A percentile compares a stretch with the other conserved stretches of the same genome.
Evolutionary conservation across 2,113 vertebrate species (phyloP).

Genomic region (Chlamydotis undulata): DNA sequence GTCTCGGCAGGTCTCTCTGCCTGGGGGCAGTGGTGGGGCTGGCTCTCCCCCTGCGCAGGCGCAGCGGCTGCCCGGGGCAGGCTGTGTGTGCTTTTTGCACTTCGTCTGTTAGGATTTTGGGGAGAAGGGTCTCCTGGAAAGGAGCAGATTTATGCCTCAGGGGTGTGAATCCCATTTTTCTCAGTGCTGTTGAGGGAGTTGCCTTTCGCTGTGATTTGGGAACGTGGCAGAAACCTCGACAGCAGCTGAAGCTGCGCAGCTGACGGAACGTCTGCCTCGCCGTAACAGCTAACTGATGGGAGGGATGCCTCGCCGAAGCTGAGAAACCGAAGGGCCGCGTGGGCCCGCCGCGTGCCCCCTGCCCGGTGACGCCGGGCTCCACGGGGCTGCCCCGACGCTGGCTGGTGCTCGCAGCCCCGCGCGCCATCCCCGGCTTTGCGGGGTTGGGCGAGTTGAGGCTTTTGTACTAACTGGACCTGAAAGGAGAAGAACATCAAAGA

Average conservation of each 20-base stretch:
- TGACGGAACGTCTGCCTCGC: not conserved
- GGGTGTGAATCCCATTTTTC: not conserved
- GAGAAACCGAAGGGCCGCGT: not conserved
- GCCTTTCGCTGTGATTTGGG: not conserved
- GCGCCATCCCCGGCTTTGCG: not conserved
- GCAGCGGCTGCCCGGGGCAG: not conserved
- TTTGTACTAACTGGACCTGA: not conserved
- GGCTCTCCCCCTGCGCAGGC: not conserved
- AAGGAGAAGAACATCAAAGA: not conserved
- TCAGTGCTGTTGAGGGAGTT: not conserved
- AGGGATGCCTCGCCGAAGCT: not conserved
- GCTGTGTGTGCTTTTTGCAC: rapidly evolving
- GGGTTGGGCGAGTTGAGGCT: not conserved
- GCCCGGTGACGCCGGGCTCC: rapidly evolving
- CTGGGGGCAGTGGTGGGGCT: not conserved
- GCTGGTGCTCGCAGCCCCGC: rapidly evolving
- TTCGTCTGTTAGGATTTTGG: rapidly evolving
- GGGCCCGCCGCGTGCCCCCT: not conserved
- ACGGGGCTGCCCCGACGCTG: too few relatives aligned
- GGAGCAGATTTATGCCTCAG: not conserved
- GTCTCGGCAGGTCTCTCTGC: not conserved
- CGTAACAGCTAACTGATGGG: not conserved
- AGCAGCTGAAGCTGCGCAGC: not conserved
- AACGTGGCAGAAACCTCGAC: not conserved
- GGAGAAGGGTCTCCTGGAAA: not conserved